Base-by-base conservation (phyloP, 92 coral and sea anemone species). In the Palythoa heliodiscus region DNA sequence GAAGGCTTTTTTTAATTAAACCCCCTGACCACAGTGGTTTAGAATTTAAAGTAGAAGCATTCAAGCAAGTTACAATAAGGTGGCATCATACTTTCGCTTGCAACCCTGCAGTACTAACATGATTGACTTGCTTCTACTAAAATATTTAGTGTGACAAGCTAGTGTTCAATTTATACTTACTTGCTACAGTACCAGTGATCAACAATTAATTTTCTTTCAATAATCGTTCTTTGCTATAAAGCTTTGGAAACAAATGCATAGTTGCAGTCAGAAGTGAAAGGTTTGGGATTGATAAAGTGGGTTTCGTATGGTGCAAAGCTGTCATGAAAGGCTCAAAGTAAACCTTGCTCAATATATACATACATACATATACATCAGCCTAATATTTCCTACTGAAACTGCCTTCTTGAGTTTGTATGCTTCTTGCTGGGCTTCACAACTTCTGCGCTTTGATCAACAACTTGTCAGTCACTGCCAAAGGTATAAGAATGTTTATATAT, bases 351-450 rank as follows among this genome's bases (percentile, higher is more conserved):
- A 69, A 37, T 52, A 89, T 87, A 86, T 89, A 85, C 95, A 93
- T 92, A 88, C 86, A 92, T 88, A 89, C 90, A 89, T 69, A 24
- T 17, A 63, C 83, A 79, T 86, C 86, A 89, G 93, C 91, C 93
- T 92, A 91, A 89, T 86, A 89, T 77, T 78, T 88, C 97, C 97
- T 91, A 93, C 52, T 87, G 93, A 69, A 64, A 86, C 90, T 79
- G 87, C 90, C 22, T 52, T 87, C 90, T 58, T 78, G 88, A 79
- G 78, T 77, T 87, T 90, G 88, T 48, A 60, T 47, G 20, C 43
- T 66, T 80, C 84, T 80, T 66, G 84, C 75, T 47, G 43, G 83
- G 14, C 83, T 25, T 80, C 84, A 48, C 74, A 67, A 74, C 84
- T 64, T 80, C 84, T 64, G 84, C 20, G 73, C 75, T 66, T 69